Base-by-base conservation (phyloP, 2,888 invertebrate genomes). In the Cephonodes hylas region DNA sequence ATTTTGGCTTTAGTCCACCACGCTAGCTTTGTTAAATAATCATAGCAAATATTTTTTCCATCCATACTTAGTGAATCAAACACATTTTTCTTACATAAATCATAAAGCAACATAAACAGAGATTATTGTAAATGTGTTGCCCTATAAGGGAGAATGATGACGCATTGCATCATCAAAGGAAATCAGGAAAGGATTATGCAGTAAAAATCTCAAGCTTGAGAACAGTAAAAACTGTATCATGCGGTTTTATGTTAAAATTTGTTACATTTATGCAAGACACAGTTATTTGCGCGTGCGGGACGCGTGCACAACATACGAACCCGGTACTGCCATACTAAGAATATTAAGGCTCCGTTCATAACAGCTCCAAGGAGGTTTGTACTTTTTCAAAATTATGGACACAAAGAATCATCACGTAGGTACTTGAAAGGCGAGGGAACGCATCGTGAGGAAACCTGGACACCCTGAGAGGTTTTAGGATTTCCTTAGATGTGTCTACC, bases 251-350 rank as follows among this genome's bases (percentile, higher is more conserved):
- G 53, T 31, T 53, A 53, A 53, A 53, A 27, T 53, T 53, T 53
- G 53, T 53, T 31, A 53, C 53, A 53, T 53, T 27, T 53, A 53
- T 48, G 48, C 53, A 53, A 18, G 27, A 31, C 53, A 53, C 53
- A 53, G 53, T 53, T 31, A 31, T 23, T 25, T 53, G 53, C 53
- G 53, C 53, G 53, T 53, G 53, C 53, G 53, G 18, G 53, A 15
- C 31, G 53, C 53, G 53, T 53, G 53, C 53, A 53, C 27, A 45
- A n/a, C 45, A 27, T 13, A 27, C 48, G 18, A 27, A 31, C 31
- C 53, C 31, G 44, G 53, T 18, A 31, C 18, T 18, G 15, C 53
- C 53, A 53, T 53, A 27, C 53, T 31, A 3, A 53, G 31, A 53
- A 53, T 1, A 3, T 1, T 4, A 53, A 53, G 53, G 31, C 15